Evolutionary conservation across 1,140 invertebrate species (phyloP).

Genomic region (Cheumatopsyche charites): DNA sequence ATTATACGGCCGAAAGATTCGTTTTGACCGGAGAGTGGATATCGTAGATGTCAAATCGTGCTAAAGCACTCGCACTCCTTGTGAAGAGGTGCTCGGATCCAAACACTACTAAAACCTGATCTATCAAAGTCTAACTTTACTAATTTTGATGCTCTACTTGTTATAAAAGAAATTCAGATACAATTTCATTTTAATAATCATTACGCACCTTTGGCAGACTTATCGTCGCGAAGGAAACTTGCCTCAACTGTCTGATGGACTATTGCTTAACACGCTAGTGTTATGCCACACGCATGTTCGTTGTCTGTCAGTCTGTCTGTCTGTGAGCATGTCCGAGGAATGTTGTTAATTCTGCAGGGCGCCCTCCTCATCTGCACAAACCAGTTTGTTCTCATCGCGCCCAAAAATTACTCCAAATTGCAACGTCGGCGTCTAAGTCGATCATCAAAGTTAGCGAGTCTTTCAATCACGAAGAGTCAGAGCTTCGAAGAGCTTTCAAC

Average conservation of each 20-base stretch:
- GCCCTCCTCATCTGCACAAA: slow-evolving; percentile 38
- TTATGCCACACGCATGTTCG: slow-evolving; percentile 17
- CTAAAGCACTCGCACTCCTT: no score
- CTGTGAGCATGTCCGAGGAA: slow-evolving; percentile 38
- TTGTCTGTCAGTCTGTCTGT: slow-evolving; percentile 8
- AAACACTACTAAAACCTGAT: no score
- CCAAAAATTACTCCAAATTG: slow-evolving; percentile 47
- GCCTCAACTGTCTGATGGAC: background rate
- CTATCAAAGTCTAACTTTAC: no score
- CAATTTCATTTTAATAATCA: no score
- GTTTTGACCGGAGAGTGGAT: no score
- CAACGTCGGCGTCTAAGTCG: background rate
- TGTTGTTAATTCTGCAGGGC: slow-evolving; percentile 45
- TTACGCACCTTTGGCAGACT: background rate
- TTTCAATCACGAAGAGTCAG: no score
- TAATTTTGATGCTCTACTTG: no score
- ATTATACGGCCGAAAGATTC: no score
- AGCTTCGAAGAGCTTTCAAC: no score
- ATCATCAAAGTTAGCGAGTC: background rate
- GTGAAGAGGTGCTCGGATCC: no score
- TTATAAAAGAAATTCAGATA: no score
- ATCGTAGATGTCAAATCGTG: no score
- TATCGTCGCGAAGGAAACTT: background rate
- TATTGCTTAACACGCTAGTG: slow-evolving; percentile 26
- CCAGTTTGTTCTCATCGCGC: slow-evolving; percentile 45